Conservation (phyloP, 1,140 invertebrate genomes). For the Vanessa atalanta region DNA sequence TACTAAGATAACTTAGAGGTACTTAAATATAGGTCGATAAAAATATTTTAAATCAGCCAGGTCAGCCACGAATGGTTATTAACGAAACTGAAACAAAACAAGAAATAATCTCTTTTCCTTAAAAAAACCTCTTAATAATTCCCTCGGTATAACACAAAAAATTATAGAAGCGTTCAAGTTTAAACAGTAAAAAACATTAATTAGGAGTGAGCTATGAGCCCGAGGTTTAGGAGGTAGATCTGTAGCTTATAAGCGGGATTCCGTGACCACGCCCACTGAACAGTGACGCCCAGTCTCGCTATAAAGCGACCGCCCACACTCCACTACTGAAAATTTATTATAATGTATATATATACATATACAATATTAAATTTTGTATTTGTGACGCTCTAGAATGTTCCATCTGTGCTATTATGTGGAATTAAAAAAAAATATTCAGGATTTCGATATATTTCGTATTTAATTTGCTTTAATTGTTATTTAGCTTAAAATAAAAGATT, state of each 20-base stretch:
- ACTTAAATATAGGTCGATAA: no score
- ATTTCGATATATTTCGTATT: no score
- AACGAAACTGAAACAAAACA: not conserved
- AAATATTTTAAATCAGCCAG: no score
- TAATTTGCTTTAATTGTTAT: no score
- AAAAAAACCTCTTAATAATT: not conserved
- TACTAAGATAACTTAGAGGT: no score
- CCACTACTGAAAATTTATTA: slow-evolving; percentile 9
- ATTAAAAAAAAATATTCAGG: no score
- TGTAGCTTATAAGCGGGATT: slow-evolving; percentile 53
- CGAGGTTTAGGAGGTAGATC: slow-evolving; percentile 6
- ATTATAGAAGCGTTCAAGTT: slow-evolving; percentile 8
- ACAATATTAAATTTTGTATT: not conserved
- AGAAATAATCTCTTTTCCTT: not conserved
- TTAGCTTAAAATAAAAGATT: no score
- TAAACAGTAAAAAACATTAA: slow-evolving; percentile 32
- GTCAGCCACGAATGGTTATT: no score
- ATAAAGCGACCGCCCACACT: slow-evolving; percentile 58
- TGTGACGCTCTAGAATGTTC: not conserved
- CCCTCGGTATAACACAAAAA: slow-evolving; percentile 14
- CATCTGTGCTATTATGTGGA: not conserved
- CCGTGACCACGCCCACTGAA: slow-evolving; percentile 61
- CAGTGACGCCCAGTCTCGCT: slow-evolving; percentile 71
- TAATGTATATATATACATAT: not conserved
- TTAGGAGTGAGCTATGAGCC: slow-evolving; percentile 23